These are phyloP conservation scores for Gadopsis marmoratus DNA, from an alignment of 2,797 vertebrate genomes.

Conservation along the genomic window DNA sequence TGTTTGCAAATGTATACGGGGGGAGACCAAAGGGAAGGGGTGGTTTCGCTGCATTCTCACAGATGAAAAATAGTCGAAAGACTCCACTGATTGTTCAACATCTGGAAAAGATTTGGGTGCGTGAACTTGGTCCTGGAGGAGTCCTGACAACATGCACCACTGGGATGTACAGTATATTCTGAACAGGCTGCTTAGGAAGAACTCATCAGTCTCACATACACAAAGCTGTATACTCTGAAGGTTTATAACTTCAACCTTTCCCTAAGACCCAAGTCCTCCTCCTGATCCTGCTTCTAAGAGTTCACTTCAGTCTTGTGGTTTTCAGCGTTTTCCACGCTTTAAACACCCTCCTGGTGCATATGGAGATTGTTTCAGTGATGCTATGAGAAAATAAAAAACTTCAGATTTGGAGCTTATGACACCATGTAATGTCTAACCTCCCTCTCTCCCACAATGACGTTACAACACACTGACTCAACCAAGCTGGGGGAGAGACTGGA, in stretches of 20 bases:
- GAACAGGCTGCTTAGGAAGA: slow-evolving; percentile 40
- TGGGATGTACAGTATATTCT: slow-evolving; percentile 64
- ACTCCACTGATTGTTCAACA: slow-evolving; percentile 79
- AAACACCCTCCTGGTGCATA: slow-evolving; percentile 15
- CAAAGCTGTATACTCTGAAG: slow-evolving; percentile 47
- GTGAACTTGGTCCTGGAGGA: slow-evolving; percentile 67
- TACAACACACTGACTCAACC: slow-evolving; percentile 34
- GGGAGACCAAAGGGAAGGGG: slow-evolving; percentile 1
- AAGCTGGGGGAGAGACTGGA: slow-evolving; percentile 14
- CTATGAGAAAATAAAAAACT: slow-evolving; percentile 8
- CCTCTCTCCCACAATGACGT: slow-evolving; percentile 49
- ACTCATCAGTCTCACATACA: slow-evolving; percentile 48
- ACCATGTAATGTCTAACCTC: slow-evolving; percentile 11
- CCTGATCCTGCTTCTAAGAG: slow-evolving; percentile 20
- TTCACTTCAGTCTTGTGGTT: slow-evolving; percentile 28
- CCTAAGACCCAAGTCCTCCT: slow-evolving; percentile 14
- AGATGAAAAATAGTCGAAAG: slow-evolving; percentile 65
- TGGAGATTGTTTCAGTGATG: slow-evolving; percentile 13
- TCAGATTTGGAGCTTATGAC: slow-evolving; percentile 16
- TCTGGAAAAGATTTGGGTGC: slow-evolving; percentile 83
- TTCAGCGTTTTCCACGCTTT: slow-evolving; percentile 34
- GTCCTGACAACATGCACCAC: slow-evolving; percentile 59
- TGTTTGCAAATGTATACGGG: slow-evolving; percentile 45
- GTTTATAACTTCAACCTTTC: slow-evolving; percentile 40
- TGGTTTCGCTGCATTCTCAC: slow-evolving; percentile 44